Conservation (phyloP, 2,888 invertebrate species). For the Plagodis dolabraria region DNA sequence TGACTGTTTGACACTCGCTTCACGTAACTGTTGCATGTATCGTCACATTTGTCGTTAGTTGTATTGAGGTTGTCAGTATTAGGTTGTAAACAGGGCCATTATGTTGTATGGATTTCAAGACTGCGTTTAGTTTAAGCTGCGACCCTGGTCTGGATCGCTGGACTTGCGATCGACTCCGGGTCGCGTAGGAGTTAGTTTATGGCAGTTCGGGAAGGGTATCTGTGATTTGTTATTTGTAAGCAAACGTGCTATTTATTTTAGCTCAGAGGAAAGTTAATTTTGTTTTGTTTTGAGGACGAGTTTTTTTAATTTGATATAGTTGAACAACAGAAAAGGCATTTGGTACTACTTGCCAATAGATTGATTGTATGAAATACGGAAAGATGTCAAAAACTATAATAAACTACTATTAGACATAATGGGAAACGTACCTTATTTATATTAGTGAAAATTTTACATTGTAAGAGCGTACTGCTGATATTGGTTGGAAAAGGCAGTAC, state of each 20-base stretch:
- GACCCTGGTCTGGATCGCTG: constrained; percentile 35
- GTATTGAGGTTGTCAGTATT: constrained; percentile 53
- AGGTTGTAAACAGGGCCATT: constrained; percentile 63
- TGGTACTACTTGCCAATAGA: too few relatives aligned
- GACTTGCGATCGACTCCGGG: constrained; percentile 1
- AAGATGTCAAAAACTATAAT: constrained; percentile 21
- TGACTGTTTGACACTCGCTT: constrained; percentile 42
- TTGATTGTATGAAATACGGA: not conserved
- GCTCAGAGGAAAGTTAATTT: constrained; percentile 44
- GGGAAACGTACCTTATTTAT: constrained; percentile 47
- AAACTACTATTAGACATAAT: constrained; percentile 46
- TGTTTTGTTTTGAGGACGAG: constrained; percentile 37
- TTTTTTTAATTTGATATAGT: too few relatives aligned
- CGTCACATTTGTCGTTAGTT: constrained; percentile 41
- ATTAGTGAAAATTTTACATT: constrained; percentile 48
- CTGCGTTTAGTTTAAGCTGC: constrained; percentile 74
- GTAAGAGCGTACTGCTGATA: constrained; percentile 58
- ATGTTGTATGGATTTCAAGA: constrained; percentile 73
- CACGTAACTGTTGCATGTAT: constrained; percentile 63
- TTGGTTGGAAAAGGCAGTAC: constrained; percentile 53
- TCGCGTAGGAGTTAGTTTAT: constrained; percentile 46
- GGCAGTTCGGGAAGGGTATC: constrained; percentile 74
- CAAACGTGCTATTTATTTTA: constrained; percentile 62
- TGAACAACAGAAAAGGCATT: too few relatives aligned
- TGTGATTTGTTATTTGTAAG: constrained; percentile 81